phyloP scores from a whole-genome alignment of 2,888 invertebrate species.

The Blera fallax region DNA sequence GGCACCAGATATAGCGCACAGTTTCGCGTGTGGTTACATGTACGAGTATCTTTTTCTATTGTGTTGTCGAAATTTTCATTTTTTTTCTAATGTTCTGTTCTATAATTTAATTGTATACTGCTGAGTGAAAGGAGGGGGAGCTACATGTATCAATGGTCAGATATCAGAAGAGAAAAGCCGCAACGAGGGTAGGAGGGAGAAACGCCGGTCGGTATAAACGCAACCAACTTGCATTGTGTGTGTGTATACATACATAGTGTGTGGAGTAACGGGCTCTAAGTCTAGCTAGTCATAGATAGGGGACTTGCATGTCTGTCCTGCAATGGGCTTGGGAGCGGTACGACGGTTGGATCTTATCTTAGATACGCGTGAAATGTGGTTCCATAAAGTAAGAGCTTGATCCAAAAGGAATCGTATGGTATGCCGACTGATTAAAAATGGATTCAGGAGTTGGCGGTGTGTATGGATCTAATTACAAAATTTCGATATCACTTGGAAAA shows the following conservation, averaged over 20 bases:
- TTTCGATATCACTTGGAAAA: no score
- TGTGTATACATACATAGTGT: no score
- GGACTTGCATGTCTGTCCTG: background rate
- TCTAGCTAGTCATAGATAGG: no score
- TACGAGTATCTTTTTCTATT: background rate
- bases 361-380: background rate
- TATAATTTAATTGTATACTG: constrained; percentile 9
- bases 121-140: background rate
- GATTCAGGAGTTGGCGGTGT: no score
- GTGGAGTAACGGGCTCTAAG: no score
- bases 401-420: no score
- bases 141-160: background rate
- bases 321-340: background rate
- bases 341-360: background rate
- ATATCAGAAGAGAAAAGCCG: constrained; percentile 2
- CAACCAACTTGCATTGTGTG: background rate
- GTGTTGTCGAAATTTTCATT: background rate
- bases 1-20: background rate
- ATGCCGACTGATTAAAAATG: no score
- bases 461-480: no score
- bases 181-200: background rate
- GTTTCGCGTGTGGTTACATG: constrained; percentile 8
- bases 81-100: constrained; percentile 7
- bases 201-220: background rate
- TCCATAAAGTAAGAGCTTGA: no score